phyloP scores from a whole-genome alignment of 2,113 vertebrate species.

The Odontesthes bonariensis region DNA sequence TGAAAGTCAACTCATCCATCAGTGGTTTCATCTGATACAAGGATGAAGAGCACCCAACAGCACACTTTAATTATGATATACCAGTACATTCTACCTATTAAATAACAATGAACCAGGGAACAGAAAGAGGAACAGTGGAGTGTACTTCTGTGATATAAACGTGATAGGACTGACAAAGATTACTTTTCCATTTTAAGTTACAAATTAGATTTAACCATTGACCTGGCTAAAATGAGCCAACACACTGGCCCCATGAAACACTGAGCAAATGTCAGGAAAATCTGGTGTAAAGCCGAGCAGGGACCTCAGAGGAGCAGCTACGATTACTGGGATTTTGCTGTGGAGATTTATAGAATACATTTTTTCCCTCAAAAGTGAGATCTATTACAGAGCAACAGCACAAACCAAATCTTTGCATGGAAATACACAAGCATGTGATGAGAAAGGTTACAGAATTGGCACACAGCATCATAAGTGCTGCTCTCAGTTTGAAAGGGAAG shows the following conservation, averaged over 20 bases:
- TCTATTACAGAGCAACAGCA: slow-evolving; percentile 85
- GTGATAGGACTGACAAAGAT: slow-evolving; percentile 91
- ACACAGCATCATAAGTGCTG: too few species aligned
- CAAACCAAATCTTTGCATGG: slow-evolving; percentile 94
- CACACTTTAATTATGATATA: slow-evolving; percentile 97
- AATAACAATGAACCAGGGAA: slow-evolving; percentile 87
- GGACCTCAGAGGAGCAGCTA: slow-evolving; percentile 31
- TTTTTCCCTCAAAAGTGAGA: slow-evolving; percentile 82
- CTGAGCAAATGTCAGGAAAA: slow-evolving; percentile 71
- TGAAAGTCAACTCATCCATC: slow-evolving; percentile 20
- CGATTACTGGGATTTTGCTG: slow-evolving; percentile 71
- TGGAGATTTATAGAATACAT: slow-evolving; percentile 82
- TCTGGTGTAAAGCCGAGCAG: slow-evolving; percentile 34
- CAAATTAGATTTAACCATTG: slow-evolving; percentile 83
- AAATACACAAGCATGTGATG: slow-evolving; percentile 97
- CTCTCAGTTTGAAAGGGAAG: too few species aligned
- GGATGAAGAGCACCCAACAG: slow-evolving; percentile 86
- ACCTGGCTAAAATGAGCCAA: slow-evolving; percentile 86
- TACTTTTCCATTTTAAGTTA: slow-evolving; percentile 79
- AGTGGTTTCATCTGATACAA: slow-evolving; percentile 43
- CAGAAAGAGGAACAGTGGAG: slow-evolving; percentile 64
- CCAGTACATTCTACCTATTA: slow-evolving; percentile 94
- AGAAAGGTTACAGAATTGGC: slow-evolving; percentile 85
- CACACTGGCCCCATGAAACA: slow-evolving; percentile 81
- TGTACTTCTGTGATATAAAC: slow-evolving; percentile 79